Percentiles rank a stretch among this genome's conserved stretches.
Evolutionary conservation across 2,888 invertebrate genomes (phyloP).

Genomic region (Tetropium fuscum): DNA sequence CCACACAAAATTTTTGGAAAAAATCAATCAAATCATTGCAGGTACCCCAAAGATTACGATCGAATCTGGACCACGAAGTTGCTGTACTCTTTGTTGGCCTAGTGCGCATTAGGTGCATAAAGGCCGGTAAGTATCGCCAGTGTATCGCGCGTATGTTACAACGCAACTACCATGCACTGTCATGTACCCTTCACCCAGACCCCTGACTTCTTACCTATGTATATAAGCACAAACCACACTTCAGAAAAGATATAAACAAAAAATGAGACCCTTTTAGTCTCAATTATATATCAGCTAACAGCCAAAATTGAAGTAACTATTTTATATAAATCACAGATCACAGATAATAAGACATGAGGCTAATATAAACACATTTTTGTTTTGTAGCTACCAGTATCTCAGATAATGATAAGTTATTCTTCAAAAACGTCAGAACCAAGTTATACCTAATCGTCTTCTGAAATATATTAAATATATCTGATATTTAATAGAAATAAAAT

Average conservation of each 20-base stretch:
- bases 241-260: background rate
- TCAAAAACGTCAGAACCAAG: too few relatives aligned
- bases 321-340: too few relatives aligned
- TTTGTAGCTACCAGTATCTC: too few relatives aligned
- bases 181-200: slow-evolving; percentile 53
- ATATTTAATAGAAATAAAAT: too few relatives aligned
- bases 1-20: background rate
- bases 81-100: slow-evolving; percentile 49
- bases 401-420: too few relatives aligned
- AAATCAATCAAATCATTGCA: slow-evolving; percentile 23
- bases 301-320: too few relatives aligned
- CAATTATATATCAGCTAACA: background rate
- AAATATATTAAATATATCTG: too few relatives aligned
- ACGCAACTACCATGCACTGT: slow-evolving; percentile 64
- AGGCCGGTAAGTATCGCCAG: slow-evolving; percentile 52
- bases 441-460: too few relatives aligned
- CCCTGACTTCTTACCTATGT: slow-evolving; percentile 33
- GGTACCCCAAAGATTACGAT: slow-evolving; percentile 3
- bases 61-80: slow-evolving; percentile 42
- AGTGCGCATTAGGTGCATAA: slow-evolving; percentile 53
- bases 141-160: slow-evolving; percentile 58
- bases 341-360: too few relatives aligned
- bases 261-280: background rate
- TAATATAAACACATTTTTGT: too few relatives aligned
- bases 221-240: slow-evolving; percentile 11